A percentile compares a stretch with the other conserved stretches of the same genome.
These are phyloP conservation scores for Lochmaea capreae DNA, from an alignment of 2,888 invertebrate species.

Conservation along the genomic window DNA sequence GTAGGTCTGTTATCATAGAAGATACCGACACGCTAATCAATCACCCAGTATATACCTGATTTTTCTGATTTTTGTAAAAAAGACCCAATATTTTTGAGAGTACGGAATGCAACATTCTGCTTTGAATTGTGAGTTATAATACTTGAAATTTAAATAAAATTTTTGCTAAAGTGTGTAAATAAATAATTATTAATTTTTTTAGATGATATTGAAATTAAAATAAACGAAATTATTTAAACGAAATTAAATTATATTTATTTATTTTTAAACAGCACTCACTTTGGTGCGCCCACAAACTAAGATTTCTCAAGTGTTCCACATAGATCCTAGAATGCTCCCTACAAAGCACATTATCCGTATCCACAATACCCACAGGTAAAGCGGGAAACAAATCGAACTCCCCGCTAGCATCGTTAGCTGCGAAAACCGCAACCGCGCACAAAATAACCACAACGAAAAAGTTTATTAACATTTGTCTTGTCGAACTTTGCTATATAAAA, in stretches of 20 bases:
- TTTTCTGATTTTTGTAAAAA: too few species aligned
- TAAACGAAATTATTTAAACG: too few species aligned
- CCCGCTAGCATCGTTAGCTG: constrained; percentile 19
- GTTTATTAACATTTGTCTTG: constrained; percentile 44
- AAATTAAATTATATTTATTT: background rate
- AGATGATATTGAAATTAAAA: too few species aligned
- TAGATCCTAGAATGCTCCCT: constrained; percentile 55
- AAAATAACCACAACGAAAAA: constrained; percentile 40
- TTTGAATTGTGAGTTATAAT: too few species aligned
- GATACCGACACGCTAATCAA: too few species aligned
- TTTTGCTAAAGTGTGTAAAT: too few species aligned
- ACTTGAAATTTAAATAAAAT: too few species aligned
- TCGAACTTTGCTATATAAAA: constrained; percentile 29
- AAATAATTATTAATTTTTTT: too few species aligned
- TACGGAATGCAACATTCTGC: too few species aligned
- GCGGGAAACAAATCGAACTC: constrained; percentile 53
- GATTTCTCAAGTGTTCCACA: constrained; percentile 65
- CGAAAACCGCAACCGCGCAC: constrained; percentile 37
- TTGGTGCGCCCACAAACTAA: constrained; percentile 71
- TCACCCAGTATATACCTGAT: too few species aligned
- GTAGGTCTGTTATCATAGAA: too few species aligned
- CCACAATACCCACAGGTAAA: constrained; percentile 51
- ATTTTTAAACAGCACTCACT: constrained; percentile 62
- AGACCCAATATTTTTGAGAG: too few species aligned
- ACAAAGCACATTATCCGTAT: constrained; percentile 54